Conservation (phyloP, 2,888 invertebrate species). For the Parthenolecanium corni region DNA sequence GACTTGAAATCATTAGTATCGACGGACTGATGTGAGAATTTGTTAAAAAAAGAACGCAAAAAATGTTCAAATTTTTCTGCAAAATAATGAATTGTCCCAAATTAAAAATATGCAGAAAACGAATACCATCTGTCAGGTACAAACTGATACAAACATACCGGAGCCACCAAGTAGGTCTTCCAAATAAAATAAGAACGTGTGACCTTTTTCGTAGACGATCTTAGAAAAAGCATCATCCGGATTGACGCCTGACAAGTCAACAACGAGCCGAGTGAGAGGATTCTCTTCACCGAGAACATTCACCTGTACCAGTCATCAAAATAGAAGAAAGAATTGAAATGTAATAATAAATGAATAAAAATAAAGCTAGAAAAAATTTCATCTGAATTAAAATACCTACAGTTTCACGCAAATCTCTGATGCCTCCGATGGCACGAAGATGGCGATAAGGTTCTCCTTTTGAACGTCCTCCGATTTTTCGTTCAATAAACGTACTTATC, state of each 20-base stretch:
- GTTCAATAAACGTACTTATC: conserved; percentile 81
- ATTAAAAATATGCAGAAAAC: too few species aligned
- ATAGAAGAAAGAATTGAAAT: too few species aligned
- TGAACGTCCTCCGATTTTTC: conserved; percentile 67
- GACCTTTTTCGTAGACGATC: conserved; percentile 87
- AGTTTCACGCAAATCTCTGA: conserved; percentile 61
- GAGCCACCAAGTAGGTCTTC: conserved; percentile 73
- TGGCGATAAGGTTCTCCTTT: conserved; percentile 56
- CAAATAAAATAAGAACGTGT: conserved; percentile 74
- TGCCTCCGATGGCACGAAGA: conserved; percentile 65
- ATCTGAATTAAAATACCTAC: conserved; percentile 41
- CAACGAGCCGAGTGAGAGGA: conserved; percentile 65
- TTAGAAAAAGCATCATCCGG: conserved; percentile 86
- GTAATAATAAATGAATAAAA: too few species aligned
- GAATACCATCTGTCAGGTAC: too few species aligned
- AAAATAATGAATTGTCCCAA: conserved; percentile 36
- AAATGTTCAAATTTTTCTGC: conserved; percentile 66
- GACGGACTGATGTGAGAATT: conserved; percentile 70
- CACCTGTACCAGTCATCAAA: conserved; percentile 38
- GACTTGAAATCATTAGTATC: conserved; percentile 68
- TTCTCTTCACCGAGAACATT: conserved; percentile 49
- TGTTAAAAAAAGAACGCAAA: conserved; percentile 63
- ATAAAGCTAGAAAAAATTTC: too few species aligned
- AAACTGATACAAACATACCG: too few species aligned
- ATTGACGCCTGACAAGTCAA: conserved; percentile 58